phyloP scores from a whole-genome alignment of 2,888 invertebrate species.

The Corbicula japonica region DNA sequence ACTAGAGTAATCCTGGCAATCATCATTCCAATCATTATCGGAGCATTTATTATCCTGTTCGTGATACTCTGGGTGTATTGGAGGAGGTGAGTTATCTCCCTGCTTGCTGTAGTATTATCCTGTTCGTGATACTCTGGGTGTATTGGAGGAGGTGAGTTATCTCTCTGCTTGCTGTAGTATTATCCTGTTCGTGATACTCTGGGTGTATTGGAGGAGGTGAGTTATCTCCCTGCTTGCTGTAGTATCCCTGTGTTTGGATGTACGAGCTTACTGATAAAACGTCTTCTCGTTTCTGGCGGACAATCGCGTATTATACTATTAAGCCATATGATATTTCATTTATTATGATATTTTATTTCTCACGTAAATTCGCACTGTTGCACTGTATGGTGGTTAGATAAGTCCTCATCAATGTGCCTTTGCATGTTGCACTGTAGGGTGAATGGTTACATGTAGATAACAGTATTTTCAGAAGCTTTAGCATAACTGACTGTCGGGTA shows the following conservation, averaged over 20 bases:
- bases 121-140: neutral
- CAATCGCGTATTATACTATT: too few relatives aligned
- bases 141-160: neutral
- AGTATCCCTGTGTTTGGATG: too few relatives aligned
- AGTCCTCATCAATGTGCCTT: too few relatives aligned
- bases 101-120: neutral
- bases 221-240: neutral
- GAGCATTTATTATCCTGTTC: constrained; percentile 2
- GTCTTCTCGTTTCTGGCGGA: too few relatives aligned
- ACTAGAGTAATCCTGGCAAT: constrained; percentile 19
- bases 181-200: neutral
- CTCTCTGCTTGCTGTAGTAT: neutral
- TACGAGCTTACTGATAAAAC: neutral
- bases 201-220: neutral
- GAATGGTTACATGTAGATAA: too few relatives aligned
- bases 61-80: constrained; percentile 33
- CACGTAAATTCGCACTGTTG: too few relatives aligned
- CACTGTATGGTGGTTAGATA: too few relatives aligned
- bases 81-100: constrained; percentile 18
- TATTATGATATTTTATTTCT: too few relatives aligned
- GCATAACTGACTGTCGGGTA: too few relatives aligned
- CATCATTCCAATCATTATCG: constrained; percentile 21
- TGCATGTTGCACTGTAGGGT: too few relatives aligned
- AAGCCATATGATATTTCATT: too few relatives aligned
- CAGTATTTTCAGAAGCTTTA: too few relatives aligned